A percentile compares a stretch with the other conserved stretches of the same genome.
phyloP scores from a whole-genome alignment of 2,888 invertebrate species.

The Chrysopilus asiliformis region DNA sequence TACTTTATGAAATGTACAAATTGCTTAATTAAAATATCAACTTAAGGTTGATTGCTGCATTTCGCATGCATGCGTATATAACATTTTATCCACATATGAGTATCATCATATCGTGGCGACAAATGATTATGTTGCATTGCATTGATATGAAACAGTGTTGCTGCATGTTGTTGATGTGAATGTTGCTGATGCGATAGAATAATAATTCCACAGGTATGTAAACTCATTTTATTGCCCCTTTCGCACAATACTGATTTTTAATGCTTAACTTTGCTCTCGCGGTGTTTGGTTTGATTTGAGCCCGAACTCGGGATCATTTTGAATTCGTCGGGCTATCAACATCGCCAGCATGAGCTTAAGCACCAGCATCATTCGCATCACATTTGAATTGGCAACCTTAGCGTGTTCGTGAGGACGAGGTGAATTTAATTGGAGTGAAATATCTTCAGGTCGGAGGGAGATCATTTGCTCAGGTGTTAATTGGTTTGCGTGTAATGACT shows the following conservation, averaged over 20 bases:
- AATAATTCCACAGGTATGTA: no score
- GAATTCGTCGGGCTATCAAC: no score
- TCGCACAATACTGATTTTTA: neutral
- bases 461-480: conserved; percentile 19
- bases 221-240: neutral
- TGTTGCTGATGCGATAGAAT: no score
- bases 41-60: conserved; percentile 11
- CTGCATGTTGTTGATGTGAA: no score
- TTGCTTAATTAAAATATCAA: conserved; percentile 22
- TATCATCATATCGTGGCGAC: no score
- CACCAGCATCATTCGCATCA: no score
- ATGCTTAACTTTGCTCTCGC: neutral
- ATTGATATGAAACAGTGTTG: no score
- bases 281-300: neutral
- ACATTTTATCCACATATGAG: no score
- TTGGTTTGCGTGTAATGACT: conserved; percentile 20
- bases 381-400: no score
- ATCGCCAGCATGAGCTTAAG: no score
- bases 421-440: conserved; percentile 19
- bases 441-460: conserved; percentile 12
- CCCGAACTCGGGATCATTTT: no score
- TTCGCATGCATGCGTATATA: conserved; percentile 9
- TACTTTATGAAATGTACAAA: conserved; percentile 17
- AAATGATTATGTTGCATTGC: no score
- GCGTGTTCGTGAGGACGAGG: conserved; percentile 13